Conservation (phyloP, 2,888 invertebrate species). For the Machimus atricapillus region DNA sequence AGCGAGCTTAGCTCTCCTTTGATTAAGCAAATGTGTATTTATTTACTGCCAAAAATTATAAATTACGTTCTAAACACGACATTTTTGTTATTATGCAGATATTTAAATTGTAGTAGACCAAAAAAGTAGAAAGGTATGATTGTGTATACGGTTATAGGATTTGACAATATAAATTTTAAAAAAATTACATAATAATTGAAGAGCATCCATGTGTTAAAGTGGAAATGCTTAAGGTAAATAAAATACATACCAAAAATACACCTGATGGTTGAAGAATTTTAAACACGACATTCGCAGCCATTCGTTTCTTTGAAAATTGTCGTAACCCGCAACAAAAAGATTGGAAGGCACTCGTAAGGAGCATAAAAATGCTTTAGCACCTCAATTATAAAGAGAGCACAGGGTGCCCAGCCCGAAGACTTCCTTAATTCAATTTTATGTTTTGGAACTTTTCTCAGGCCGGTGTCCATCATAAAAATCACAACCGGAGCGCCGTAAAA, state of each 20-base stretch:
- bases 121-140: no score
- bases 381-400: neutral
- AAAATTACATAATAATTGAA: no score
- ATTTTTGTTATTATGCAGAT: no score
- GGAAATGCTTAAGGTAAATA: neutral
- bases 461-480: slow-evolving; percentile 8
- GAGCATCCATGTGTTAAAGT: neutral
- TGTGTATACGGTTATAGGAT: no score
- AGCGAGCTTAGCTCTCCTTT: no score
- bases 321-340: neutral
- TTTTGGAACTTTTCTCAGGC: neutral
- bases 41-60: no score
- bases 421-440: slow-evolving; percentile 7
- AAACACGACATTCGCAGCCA: neutral
- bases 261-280: neutral
- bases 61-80: no score
- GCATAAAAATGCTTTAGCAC: neutral
- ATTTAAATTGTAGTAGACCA: no score
- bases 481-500: slow-evolving; percentile 6
- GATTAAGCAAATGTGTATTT: no score
- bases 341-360: neutral
- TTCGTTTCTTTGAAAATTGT: neutral
- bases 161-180: no score
- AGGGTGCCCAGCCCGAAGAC: neutral
- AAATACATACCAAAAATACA: neutral